phyloP scores from a whole-genome alignment of 2,888 invertebrate species.

The Zaprionus lineosus region DNA sequence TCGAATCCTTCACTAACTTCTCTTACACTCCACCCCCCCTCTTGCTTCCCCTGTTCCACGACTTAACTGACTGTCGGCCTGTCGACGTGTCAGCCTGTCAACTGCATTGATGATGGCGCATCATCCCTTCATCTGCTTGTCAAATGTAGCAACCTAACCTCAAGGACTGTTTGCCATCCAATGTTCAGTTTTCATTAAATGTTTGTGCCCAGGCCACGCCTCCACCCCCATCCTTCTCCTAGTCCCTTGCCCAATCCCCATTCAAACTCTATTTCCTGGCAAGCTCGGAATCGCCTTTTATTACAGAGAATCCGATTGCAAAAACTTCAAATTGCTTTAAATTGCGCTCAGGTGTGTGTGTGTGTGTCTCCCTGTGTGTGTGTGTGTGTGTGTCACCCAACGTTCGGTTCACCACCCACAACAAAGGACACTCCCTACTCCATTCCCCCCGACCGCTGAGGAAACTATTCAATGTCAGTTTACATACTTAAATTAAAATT shows the following conservation, averaged over 20 bases:
- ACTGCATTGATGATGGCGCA: constrained; percentile 39
- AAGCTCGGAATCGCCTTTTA: constrained; percentile 32
- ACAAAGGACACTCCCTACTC: constrained; percentile 55
- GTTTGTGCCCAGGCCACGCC: no score
- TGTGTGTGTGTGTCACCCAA: neutral
- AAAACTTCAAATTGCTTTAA: constrained; percentile 60
- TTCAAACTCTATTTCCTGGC: constrained; percentile 42
- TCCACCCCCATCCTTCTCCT: no score
- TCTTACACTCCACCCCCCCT: no score
- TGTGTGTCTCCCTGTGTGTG: no score
- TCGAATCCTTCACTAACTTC: no score
- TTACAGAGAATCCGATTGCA: constrained; percentile 61
- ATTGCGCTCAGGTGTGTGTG: constrained; percentile 39
- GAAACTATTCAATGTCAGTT: constrained; percentile 77
- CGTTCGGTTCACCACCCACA: constrained; percentile 56
- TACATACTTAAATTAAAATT: constrained; percentile 78
- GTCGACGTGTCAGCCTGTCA: constrained; percentile 36
- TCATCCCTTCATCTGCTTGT: neutral
- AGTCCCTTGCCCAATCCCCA: constrained; percentile 9
- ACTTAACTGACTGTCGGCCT: no score
- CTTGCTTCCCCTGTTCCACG: no score
- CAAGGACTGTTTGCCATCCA: no score
- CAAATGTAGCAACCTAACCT: no score
- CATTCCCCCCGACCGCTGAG: neutral
- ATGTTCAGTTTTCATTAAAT: constrained; percentile 40